Evolutionary conservation across 2,797 vertebrate genomes (phyloP).

Genomic region (Hipposideros larvatus): DNA sequence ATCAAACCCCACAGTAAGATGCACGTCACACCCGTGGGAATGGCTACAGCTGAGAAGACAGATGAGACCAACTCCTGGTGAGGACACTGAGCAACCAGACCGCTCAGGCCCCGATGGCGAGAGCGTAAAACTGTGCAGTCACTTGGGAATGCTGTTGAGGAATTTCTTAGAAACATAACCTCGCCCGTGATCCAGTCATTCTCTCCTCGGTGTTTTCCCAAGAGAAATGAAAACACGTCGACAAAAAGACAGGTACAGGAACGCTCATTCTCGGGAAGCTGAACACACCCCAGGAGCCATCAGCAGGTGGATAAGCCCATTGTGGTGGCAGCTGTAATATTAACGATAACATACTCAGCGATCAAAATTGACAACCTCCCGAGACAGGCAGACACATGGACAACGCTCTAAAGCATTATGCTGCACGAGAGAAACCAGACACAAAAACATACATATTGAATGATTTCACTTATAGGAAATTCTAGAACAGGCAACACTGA

Average conservation of each 20-base stretch:
- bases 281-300: not conserved
- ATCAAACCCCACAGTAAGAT: not conserved
- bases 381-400: fast-evolving
- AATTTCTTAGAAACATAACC: not conserved
- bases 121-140: fast-evolving
- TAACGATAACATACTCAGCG: too few relatives aligned
- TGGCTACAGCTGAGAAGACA: fast-evolving
- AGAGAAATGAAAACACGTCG: not conserved
- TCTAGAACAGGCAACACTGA: not conserved
- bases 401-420: fast-evolving
- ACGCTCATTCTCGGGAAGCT: not conserved
- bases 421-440: not conserved
- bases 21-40: fast-evolving
- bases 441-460: fast-evolving
- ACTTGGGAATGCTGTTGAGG: not conserved
- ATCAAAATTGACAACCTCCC: fast-evolving
- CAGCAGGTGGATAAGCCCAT: not conserved
- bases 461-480: not conserved
- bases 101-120: fast-evolving
- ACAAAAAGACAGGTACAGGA: not conserved
- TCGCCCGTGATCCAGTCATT: not conserved
- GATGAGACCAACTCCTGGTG: not conserved
- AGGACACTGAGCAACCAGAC: not conserved
- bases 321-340: fast-evolving
- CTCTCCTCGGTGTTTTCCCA: not conserved